phyloP scores from a whole-genome alignment of 2,888 invertebrate genomes.

The Sphinx pinastri region DNA sequence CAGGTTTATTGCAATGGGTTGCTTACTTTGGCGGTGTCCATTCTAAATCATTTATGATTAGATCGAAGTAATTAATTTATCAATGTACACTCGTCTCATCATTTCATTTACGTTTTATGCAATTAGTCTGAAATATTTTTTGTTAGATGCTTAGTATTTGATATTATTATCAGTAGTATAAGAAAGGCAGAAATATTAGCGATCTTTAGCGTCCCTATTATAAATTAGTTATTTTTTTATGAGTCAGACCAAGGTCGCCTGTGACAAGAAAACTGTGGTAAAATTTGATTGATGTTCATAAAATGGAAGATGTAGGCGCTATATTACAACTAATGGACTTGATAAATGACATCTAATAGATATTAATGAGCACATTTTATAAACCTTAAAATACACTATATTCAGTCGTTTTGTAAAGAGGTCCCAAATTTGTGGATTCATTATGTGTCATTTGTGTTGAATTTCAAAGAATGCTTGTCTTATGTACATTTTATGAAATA shows the following conservation, averaged over 20 bases:
- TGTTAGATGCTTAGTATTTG: no score
- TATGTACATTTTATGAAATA: no score
- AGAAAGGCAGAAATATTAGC: background rate
- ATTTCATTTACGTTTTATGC: no score
- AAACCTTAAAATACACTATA: conserved; percentile 27
- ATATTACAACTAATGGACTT: conserved; percentile 7
- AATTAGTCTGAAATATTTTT: no score
- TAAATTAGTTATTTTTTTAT: background rate
- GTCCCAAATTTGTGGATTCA: background rate
- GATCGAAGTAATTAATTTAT: no score
- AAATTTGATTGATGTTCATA: conserved; percentile 20
- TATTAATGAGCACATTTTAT: conserved; percentile 30
- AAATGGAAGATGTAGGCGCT: conserved; percentile 13
- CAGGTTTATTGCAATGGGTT: background rate
- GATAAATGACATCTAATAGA: conserved; percentile 18
- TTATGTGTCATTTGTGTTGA: conserved; percentile 5
- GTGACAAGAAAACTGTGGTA: background rate
- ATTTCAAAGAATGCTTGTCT: background rate
- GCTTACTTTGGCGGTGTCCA: background rate
- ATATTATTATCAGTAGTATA: no score
- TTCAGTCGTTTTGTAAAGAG: background rate
- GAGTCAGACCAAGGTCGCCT: background rate
- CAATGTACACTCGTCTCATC: no score
- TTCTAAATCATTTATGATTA: no score
- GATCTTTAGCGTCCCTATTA: background rate